Conservation (phyloP, 2,888 invertebrate species). For the Hyles lineata region DNA sequence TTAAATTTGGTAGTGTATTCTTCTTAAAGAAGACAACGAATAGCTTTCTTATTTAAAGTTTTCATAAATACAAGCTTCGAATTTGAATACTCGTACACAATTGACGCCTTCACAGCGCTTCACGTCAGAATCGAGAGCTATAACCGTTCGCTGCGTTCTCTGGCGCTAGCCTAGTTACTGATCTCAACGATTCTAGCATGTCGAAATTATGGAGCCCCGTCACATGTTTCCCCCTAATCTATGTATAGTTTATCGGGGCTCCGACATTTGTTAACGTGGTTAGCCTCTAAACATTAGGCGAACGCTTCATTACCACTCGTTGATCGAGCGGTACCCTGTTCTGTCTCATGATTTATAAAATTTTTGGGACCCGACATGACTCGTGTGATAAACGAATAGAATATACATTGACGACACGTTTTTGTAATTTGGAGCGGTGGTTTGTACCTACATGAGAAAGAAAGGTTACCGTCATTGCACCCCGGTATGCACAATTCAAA, state of each 20-base stretch:
- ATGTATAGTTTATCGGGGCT: slow-evolving; percentile 37
- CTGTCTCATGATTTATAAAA: slow-evolving; percentile 75
- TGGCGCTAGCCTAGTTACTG: slow-evolving; percentile 70
- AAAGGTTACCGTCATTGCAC: slow-evolving; percentile 69
- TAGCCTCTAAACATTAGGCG: slow-evolving; percentile 60
- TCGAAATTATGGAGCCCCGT: slow-evolving; percentile 55
- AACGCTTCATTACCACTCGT: slow-evolving; percentile 76
- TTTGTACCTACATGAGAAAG: slow-evolving; percentile 58
- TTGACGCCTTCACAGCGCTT: slow-evolving; percentile 46
- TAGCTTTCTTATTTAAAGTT: slow-evolving; percentile 51
- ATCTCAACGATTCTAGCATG: slow-evolving; percentile 68
- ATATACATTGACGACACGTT: slow-evolving; percentile 48
- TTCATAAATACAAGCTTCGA: slow-evolving; percentile 32
- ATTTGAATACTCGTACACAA: slow-evolving; percentile 20
- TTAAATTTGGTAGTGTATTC: slow-evolving; percentile 58
- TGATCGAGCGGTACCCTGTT: slow-evolving; percentile 70
- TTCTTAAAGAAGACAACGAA: slow-evolving; percentile 64
- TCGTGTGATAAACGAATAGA: slow-evolving; percentile 65
- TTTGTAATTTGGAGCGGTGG: slow-evolving; percentile 39
- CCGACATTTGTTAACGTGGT: slow-evolving; percentile 57
- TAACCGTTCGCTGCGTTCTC: slow-evolving; percentile 68
- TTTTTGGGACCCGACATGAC: slow-evolving; percentile 71
- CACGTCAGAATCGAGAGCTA: slow-evolving; percentile 66
- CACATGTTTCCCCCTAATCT: slow-evolving; percentile 33
- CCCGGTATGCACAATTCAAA: slow-evolving; percentile 69